Percentiles rank a stretch among this genome's conserved stretches.
Conservation (phyloP, 1,140 invertebrate genomes). For the Drosophila setifemur region DNA sequence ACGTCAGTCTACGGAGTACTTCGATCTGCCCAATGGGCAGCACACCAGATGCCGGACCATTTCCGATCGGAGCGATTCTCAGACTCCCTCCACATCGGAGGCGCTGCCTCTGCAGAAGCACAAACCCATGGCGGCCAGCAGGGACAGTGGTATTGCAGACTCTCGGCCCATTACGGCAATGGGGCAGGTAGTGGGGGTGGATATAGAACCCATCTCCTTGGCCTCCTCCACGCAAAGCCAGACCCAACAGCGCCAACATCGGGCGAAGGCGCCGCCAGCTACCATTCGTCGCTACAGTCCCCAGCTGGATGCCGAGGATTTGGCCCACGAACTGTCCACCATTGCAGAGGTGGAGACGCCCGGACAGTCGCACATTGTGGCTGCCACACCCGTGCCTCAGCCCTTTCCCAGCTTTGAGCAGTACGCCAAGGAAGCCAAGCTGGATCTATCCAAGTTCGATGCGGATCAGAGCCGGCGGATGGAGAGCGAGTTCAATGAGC, state of each 20-base stretch:
- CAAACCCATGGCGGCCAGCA: constrained; percentile 64
- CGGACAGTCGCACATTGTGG: constrained; percentile 60
- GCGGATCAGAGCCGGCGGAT: constrained; percentile 49
- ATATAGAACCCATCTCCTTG: constrained; percentile 53
- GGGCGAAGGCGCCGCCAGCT: constrained; percentile 44
- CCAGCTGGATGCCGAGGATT: constrained; percentile 65
- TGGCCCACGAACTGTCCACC: constrained; percentile 76
- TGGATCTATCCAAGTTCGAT: constrained; percentile 55
- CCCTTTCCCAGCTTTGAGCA: constrained; percentile 78
- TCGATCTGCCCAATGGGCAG: constrained; percentile 53
- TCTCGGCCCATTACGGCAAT: constrained; percentile 70
- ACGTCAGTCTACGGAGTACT: constrained; percentile 74
- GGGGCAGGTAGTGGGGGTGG: constrained; percentile 37
- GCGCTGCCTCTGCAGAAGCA: constrained; percentile 63
- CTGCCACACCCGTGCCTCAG: constrained; percentile 15
- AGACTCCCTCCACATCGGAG: constrained; percentile 45
- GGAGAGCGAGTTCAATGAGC: constrained; percentile 56
- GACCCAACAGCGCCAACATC: constrained; percentile 31
- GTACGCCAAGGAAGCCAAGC: constrained; percentile 59
- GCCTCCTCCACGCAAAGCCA: constrained; percentile 15
- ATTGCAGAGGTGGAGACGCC: constrained; percentile 80
- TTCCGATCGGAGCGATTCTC: constrained; percentile 59
- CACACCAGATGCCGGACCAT: constrained; percentile 21
- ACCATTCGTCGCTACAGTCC: constrained; percentile 75
- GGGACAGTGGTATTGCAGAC: constrained; percentile 75